Evolutionary conservation across 1,140 invertebrate genomes (phyloP).

Genomic region (Caenorhabditis latens): DNA sequence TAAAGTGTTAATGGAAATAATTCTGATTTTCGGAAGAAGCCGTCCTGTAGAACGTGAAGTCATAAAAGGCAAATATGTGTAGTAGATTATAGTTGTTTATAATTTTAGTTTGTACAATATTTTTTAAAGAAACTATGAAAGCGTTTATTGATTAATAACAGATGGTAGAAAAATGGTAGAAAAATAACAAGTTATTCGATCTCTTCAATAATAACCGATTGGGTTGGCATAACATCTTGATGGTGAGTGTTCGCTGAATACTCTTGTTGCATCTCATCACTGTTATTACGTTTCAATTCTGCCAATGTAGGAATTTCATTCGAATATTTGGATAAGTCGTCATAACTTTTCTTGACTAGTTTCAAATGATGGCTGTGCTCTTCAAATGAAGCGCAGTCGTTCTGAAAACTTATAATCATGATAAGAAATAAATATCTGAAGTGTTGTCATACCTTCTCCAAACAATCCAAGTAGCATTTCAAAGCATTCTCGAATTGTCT

Average conservation of each 20-base stretch:
- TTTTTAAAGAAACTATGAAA: not conserved
- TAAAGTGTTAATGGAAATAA: no score
- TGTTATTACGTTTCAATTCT: not conserved
- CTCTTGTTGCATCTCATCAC: not conserved
- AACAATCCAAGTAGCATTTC: not conserved
- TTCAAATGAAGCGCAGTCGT: not conserved
- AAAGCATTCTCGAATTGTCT: not conserved
- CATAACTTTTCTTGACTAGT: not conserved
- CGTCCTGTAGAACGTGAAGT: no score
- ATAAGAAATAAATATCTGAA: no score
- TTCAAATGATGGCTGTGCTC: not conserved
- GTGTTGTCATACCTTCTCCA: not conserved
- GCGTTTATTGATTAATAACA: not conserved
- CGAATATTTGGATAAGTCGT: not conserved
- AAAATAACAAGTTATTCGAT: not conserved
- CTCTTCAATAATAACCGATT: constrained; percentile 38
- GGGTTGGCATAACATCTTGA: not conserved
- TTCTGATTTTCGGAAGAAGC: no score
- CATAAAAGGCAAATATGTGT: no score
- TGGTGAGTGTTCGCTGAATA: not conserved
- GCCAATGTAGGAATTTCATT: not conserved
- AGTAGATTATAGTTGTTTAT: no score
- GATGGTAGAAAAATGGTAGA: not conserved
- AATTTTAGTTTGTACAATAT: no score
- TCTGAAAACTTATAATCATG: no score